Conservation (phyloP, 92 coral and sea anemone species). For the Virgularia gustaviana region DNA sequence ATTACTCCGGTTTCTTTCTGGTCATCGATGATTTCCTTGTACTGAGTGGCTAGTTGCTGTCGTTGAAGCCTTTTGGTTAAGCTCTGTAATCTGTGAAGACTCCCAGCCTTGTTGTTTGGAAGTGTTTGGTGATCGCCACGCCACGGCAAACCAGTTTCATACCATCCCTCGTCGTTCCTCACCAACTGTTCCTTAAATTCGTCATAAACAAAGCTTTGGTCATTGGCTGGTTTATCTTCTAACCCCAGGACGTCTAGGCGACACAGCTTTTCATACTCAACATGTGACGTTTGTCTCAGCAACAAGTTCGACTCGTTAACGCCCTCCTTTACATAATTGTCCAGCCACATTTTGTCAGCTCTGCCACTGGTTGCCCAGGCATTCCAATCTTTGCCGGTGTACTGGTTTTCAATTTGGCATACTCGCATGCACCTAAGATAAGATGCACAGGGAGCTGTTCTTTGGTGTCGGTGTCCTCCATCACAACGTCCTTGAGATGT, state of each 20-base stretch:
- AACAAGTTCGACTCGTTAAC: slow-evolving; percentile 12
- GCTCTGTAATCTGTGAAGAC: slow-evolving; percentile 32
- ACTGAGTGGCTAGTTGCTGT: no score
- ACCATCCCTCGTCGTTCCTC: slow-evolving; percentile 8
- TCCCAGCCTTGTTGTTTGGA: slow-evolving; percentile 49
- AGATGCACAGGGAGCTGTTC: slow-evolving; percentile 43
- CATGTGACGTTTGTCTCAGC: slow-evolving; percentile 21
- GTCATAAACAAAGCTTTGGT: slow-evolving; percentile 17
- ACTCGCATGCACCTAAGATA: slow-evolving; percentile 50
- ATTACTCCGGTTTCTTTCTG: no score
- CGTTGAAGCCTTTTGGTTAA: slow-evolving; percentile 39
- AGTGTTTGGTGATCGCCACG: slow-evolving; percentile 44
- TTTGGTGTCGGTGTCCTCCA: slow-evolving; percentile 39
- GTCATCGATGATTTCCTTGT: no score
- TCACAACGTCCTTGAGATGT: slow-evolving; percentile 30
- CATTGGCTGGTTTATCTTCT: slow-evolving; percentile 11
- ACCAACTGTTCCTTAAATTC: slow-evolving; percentile 33
- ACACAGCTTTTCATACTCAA: slow-evolving; percentile 34
- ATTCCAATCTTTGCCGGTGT: slow-evolving; percentile 11
- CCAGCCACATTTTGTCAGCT: slow-evolving; percentile 35
- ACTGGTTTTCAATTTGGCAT: slow-evolving; percentile 30
- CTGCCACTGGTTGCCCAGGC: slow-evolving; percentile 43
- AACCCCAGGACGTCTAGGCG: slow-evolving; percentile 27
- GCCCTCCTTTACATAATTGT: slow-evolving; percentile 15
- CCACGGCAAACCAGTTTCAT: slow-evolving; percentile 51